These are phyloP conservation scores for Ciona savignyi DNA, from an alignment of 23 tunicate species.

Conservation along the genomic window DNA sequence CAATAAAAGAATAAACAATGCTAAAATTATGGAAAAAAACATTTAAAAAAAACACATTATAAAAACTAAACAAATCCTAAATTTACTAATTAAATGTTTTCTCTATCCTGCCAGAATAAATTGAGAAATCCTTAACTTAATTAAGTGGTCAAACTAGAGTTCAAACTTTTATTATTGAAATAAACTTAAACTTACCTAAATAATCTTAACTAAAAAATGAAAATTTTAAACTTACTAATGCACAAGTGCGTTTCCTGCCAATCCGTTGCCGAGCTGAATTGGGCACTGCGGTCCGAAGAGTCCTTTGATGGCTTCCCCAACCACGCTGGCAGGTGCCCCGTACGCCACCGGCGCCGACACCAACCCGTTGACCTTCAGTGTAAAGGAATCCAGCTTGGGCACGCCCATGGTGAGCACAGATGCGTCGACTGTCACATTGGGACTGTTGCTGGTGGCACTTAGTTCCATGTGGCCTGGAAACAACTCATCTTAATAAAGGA, in stretches of 20 bases:
- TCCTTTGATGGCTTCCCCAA: slow-evolving; percentile 29
- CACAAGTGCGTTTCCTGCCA: background rate
- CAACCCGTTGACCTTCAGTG: slow-evolving; percentile 11
- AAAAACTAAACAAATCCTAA: too few species aligned
- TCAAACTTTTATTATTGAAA: too few species aligned
- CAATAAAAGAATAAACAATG: too few species aligned
- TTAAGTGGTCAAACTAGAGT: too few species aligned
- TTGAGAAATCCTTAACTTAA: too few species aligned
- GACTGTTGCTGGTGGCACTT: slow-evolving; percentile 1
- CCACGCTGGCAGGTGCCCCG: slow-evolving; percentile 18
- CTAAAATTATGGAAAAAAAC: too few species aligned
- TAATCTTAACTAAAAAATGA: too few species aligned
- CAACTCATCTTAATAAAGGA: too few species aligned
- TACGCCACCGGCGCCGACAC: slow-evolving; percentile 29
- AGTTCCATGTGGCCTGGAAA: background rate
- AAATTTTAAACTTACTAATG: slow-evolving; percentile 46
- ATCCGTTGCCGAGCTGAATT: slow-evolving; percentile 5
- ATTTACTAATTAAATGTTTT: too few species aligned
- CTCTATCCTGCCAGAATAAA: too few species aligned
- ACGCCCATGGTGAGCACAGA: slow-evolving; percentile 11
- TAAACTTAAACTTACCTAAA: too few species aligned
- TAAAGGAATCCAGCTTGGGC: slow-evolving; percentile 27
- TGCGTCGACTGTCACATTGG: background rate
- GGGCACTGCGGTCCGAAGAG: slow-evolving; percentile 69
- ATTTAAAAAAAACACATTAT: too few species aligned